Evolutionary conservation across 2,888 invertebrate species (phyloP).

Genomic region (Tridacna crocea): DNA sequence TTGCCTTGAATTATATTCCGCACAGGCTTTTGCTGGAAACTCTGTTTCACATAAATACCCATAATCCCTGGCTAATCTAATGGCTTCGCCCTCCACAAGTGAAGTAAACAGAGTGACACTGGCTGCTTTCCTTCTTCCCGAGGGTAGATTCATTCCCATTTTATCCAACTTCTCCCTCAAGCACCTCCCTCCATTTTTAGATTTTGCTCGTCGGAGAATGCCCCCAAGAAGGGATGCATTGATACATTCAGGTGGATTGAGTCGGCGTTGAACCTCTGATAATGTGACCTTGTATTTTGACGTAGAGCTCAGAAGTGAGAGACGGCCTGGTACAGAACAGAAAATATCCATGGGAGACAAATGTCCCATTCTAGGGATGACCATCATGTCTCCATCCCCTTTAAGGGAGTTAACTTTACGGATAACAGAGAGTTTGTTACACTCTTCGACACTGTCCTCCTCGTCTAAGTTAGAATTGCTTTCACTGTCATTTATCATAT

Average conservation of each 20-base stretch:
- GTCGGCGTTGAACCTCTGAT: constrained; percentile 97
- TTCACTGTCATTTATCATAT: constrained; percentile 44
- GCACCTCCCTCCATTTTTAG: constrained; percentile 98
- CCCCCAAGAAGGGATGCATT: constrained; percentile 99
- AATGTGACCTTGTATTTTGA: constrained; percentile 99
- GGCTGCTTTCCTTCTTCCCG: constrained; percentile 98
- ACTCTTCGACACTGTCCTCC: constrained; percentile 35
- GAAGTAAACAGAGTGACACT: constrained; percentile 98
- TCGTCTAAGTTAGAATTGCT: constrained; percentile 31
- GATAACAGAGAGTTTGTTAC: constrained; percentile 49
- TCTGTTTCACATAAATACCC: constrained; percentile 99
- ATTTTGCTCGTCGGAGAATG: constrained; percentile 97
- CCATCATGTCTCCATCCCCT: constrained; percentile 73
- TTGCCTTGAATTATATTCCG: constrained; percentile 96
- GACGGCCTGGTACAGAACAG: constrained; percentile 96
- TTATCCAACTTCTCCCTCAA: constrained; percentile 98
- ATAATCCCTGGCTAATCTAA: constrained; percentile 98
- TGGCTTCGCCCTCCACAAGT: constrained; percentile 99
- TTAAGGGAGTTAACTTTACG: constrained; percentile 51
- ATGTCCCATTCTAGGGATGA: constrained; percentile 75
- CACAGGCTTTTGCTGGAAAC: constrained; percentile 98
- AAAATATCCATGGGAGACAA: constrained; percentile 94
- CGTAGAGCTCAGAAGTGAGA: constrained; percentile 97
- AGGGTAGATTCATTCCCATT: constrained; percentile 98
- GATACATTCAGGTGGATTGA: constrained; percentile 98